Percentiles rank a stretch among this genome's conserved stretches.
These are phyloP conservation scores for Drosophila eugracilis DNA, from an alignment of 1,140 invertebrate species.

Conservation along the genomic window DNA sequence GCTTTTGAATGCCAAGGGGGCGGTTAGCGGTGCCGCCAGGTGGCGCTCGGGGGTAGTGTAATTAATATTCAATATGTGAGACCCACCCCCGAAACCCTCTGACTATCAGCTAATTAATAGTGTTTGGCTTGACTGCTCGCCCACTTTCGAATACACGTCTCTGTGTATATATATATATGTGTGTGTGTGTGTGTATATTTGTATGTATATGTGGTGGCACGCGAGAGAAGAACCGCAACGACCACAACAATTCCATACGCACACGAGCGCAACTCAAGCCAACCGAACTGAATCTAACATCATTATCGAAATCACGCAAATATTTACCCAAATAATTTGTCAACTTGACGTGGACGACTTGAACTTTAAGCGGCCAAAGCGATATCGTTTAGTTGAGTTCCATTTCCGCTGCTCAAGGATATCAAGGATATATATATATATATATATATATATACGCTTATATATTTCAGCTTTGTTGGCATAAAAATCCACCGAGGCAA, in stretches of 20 bases:
- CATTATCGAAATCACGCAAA: slow-evolving; percentile 79
- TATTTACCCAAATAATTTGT: slow-evolving; percentile 83
- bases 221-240: slow-evolving; percentile 60
- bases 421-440: background rate
- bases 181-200: background rate
- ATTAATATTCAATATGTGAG: slow-evolving; percentile 79
- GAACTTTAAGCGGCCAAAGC: slow-evolving; percentile 46
- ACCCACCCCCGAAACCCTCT: slow-evolving; percentile 5
- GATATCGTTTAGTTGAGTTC: slow-evolving; percentile 4
- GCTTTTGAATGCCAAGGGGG: slow-evolving; percentile 7
- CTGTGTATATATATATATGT: background rate
- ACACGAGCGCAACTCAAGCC: slow-evolving; percentile 31
- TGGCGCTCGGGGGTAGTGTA: slow-evolving; percentile 41
- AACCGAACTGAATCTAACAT: slow-evolving; percentile 53
- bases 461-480: background rate
- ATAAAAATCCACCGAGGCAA: slow-evolving; percentile 60
- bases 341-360: slow-evolving; percentile 76
- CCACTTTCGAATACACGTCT: slow-evolving; percentile 26
- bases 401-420: slow-evolving; percentile 18
- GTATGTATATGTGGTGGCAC: slow-evolving; percentile 26
- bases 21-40: background rate
- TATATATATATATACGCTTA: background rate
- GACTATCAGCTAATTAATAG: slow-evolving; percentile 72
- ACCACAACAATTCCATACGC: slow-evolving; percentile 52
- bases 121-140: slow-evolving; percentile 44